These are phyloP conservation scores for Lutraria lutraria DNA, from an alignment of 2,888 invertebrate species.

Conservation along the genomic window DNA sequence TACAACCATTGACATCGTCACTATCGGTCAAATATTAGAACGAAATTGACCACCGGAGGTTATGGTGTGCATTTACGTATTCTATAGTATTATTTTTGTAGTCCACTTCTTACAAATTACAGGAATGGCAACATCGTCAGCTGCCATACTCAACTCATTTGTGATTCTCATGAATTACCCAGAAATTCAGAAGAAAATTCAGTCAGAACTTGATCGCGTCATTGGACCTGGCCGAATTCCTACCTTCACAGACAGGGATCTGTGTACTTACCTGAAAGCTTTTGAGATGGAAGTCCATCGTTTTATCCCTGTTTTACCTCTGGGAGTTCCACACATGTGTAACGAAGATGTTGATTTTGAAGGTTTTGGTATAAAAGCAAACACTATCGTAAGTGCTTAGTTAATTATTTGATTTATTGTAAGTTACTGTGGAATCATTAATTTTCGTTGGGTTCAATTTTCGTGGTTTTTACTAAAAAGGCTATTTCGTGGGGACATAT, in stretches of 20 bases:
- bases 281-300: constrained; percentile 29
- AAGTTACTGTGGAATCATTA: neutral
- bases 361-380: constrained; percentile 12
- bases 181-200: neutral
- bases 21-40: too few relatives aligned
- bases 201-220: neutral
- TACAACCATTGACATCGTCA: too few relatives aligned
- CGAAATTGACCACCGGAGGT: too few relatives aligned
- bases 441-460: too few relatives aligned
- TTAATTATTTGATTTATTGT: neutral
- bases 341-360: constrained; percentile 17
- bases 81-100: too few relatives aligned
- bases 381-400: neutral
- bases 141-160: neutral
- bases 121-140: neutral
- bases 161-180: neutral
- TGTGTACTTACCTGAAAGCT: constrained; percentile 19
- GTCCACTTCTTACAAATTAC: neutral
- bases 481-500: too few relatives aligned
- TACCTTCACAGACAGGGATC: constrained; percentile 1
- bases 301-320: neutral
- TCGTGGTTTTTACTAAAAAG: too few relatives aligned
- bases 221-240: neutral
- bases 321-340: constrained; percentile 12
- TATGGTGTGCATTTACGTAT: too few relatives aligned